Evolutionary conservation across 1,140 invertebrate species (phyloP).

Genomic region (Thalassaphorura encarpata): DNA sequence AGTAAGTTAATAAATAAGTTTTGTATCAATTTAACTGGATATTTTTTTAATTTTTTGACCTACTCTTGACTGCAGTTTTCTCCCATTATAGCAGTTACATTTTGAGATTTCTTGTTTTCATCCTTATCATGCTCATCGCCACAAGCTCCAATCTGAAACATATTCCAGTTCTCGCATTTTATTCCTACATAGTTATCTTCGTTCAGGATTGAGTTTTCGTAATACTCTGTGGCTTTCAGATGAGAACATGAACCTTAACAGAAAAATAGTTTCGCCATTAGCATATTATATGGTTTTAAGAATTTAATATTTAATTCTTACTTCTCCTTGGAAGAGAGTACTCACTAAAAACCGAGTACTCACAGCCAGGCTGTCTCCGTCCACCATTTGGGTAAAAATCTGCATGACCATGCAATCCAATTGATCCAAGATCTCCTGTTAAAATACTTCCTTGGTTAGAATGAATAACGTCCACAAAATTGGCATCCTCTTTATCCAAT

Average conservation of each 20-base stretch:
- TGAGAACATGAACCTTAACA: slow-evolving; percentile 25
- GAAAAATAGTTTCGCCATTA: not conserved
- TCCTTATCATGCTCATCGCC: not conserved
- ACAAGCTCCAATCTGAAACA: not conserved
- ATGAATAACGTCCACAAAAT: slow-evolving; percentile 27
- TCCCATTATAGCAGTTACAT: slow-evolving; percentile 12
- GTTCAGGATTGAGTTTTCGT: slow-evolving; percentile 15
- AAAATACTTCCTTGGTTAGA: slow-evolving; percentile 14
- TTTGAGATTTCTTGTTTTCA: not conserved
- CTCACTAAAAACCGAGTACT: slow-evolving; percentile 7
- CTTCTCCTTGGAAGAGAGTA: slow-evolving; percentile 17
- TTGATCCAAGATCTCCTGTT: slow-evolving; percentile 7
- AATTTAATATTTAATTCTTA: not conserved
- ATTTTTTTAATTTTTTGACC: not conserved
- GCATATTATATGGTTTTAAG: not conserved
- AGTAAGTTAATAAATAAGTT: not conserved
- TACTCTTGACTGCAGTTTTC: slow-evolving; percentile 8
- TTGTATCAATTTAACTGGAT: not conserved
- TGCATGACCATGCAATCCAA: not conserved
- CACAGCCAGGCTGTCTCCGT: slow-evolving; percentile 22
- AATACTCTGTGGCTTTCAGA: slow-evolving; percentile 26
- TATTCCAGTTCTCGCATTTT: slow-evolving; percentile 1
- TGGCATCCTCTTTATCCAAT: slow-evolving; percentile 16
- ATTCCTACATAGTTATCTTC: slow-evolving; percentile 12
- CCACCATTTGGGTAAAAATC: slow-evolving; percentile 27